phyloP scores from a whole-genome alignment of 2,888 invertebrate species.

The Nasonovia ribisnigri region DNA sequence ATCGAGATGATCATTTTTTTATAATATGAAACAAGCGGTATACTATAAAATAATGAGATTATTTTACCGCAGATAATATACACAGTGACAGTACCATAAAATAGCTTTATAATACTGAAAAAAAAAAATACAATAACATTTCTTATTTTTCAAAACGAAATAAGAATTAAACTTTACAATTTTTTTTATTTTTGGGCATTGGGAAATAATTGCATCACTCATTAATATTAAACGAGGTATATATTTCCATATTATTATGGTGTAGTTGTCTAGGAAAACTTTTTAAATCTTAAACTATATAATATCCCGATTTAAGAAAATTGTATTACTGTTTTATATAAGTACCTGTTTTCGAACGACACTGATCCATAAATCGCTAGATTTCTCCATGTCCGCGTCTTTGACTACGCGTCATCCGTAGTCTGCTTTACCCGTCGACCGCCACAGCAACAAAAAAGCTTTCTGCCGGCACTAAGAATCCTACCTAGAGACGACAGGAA shows the following conservation, averaged over 20 bases:
- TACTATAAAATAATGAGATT: background rate
- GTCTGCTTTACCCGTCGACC: no score
- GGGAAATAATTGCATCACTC: background rate
- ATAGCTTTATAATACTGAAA: background rate
- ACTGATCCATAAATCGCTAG: no score
- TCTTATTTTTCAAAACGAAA: background rate
- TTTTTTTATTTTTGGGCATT: background rate
- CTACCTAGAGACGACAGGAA: no score
- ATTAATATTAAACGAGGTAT: background rate
- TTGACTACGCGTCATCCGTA: no score
- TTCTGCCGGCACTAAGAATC: no score
- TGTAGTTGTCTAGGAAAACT: background rate
- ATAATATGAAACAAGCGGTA: no score
- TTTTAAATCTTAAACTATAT: background rate
- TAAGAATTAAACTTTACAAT: background rate
- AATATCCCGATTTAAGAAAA: no score
- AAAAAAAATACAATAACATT: background rate
- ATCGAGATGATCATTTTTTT: background rate
- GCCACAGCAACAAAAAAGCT: no score
- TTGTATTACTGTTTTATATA: no score
- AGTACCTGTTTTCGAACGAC: no score
- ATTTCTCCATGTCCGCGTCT: no score
- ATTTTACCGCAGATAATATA: background rate
- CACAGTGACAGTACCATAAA: background rate
- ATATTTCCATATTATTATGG: background rate